Evolutionary conservation across 2,888 invertebrate genomes (phyloP), one percentile per base, ranked within the genome.

Genomic region (Matsumyia berberina): DNA sequence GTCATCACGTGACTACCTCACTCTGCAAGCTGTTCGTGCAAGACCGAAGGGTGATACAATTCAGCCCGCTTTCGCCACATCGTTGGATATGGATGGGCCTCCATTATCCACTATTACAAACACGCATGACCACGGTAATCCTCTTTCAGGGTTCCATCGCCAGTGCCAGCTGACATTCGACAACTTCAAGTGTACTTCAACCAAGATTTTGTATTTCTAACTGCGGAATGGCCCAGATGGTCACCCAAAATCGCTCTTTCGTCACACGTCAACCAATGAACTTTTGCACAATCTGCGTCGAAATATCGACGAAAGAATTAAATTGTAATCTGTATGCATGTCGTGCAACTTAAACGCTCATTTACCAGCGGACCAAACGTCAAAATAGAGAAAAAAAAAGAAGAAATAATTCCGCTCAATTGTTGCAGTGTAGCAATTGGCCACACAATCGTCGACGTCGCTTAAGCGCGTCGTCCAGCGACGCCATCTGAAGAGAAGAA

Each of bases 261-360:
- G 12, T 57, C 69, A 79, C 39, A 35, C 24, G 12, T 35, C 46
- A 39, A 0, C 15, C 60, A 42, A 60, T 67, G 66, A 42, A 15
- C 73, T 49, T 79, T 83, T 83, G 69, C 79, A 83, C 78, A 81
- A 58, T 67, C 42, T 62, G 55, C 69, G 8, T 67, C 73, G 67
- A 78, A 78, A 78, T 83, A 73, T 78, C 72, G 83, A 83, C 62
- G 51, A 69, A 73, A 79, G 79, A 83, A 83, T 83, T 83, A 69
- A 83, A 69, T 42, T 46, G 73, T 79, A 73, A 79, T 83, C 79
- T 73, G 64, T 64, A 79, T 79, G 79, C 79, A 79, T 69, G 79
- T 42, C 57, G 44, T 67, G 78, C 60, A 60, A 33, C 57, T 39
- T 62, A 60, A 73, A 80, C 62, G 57, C 49, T 76, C 42, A 44